Conservation (phyloP, 2,888 invertebrate species). For the Noctua fimbriata region DNA sequence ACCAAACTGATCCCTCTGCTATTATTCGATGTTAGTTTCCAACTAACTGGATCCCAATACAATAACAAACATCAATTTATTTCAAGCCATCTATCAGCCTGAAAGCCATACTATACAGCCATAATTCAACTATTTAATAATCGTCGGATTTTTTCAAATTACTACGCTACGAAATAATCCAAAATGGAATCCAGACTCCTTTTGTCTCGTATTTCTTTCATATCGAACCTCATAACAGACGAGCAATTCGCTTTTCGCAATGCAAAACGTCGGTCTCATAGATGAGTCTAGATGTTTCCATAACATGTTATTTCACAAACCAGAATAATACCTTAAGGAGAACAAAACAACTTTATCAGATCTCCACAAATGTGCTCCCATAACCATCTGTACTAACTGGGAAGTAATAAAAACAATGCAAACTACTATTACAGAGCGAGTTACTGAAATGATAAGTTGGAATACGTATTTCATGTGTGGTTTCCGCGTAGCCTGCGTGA, state of each 20-base stretch:
- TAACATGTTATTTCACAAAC: slow-evolving; percentile 13
- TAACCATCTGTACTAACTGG: slow-evolving; percentile 54
- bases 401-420: slow-evolving; percentile 59
- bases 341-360: slow-evolving; percentile 57
- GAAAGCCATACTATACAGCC: no score
- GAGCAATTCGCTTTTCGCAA: background rate
- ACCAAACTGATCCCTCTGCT: background rate
- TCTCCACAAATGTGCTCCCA: slow-evolving; percentile 51
- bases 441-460: slow-evolving; percentile 56
- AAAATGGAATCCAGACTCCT: background rate
- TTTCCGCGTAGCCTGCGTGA: slow-evolving; percentile 71
- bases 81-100: background rate
- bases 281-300: slow-evolving; percentile 10
- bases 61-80: background rate
- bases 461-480: slow-evolving; percentile 57
- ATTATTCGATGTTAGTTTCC: background rate
- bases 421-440: slow-evolving; percentile 44
- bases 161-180: background rate
- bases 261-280: background rate
- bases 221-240: background rate
- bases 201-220: background rate
- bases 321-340: slow-evolving; percentile 33
- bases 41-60: background rate
- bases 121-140: background rate
- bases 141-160: background rate